A percentile compares a stretch with the other conserved stretches of the same genome.
phyloP scores from a whole-genome alignment of 2,113 vertebrate species.

The Urocolius indicus region DNA sequence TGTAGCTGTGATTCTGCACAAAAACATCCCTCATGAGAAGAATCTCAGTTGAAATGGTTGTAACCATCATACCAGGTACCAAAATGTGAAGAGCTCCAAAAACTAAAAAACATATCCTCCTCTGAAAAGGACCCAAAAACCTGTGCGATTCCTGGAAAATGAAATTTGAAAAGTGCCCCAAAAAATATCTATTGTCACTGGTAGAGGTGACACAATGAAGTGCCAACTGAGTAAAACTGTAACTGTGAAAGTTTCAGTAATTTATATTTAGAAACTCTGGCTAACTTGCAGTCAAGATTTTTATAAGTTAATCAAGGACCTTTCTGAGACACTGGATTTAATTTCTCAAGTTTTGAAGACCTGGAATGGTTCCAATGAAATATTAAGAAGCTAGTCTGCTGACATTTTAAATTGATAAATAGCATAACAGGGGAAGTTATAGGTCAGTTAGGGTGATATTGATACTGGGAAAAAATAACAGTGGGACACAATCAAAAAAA shows the following conservation, averaged over 20 bases:
- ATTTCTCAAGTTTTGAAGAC: slow-evolving; percentile 6
- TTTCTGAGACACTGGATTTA: neutral
- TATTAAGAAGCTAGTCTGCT: neutral
- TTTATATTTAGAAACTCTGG: neutral
- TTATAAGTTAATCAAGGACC: neutral
- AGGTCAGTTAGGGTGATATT: neutral
- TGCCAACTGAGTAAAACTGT: neutral
- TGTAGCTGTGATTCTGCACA: neutral
- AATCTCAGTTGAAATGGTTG: neutral
- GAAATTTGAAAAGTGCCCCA: neutral
- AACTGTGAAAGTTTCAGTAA: neutral
- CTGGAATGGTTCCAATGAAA: slow-evolving; percentile 18
- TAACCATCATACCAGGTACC: neutral
- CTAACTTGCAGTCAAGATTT: neutral
- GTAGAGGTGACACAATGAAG: neutral
- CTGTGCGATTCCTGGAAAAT: neutral
- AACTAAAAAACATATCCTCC: neutral
- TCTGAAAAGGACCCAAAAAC: neutral
- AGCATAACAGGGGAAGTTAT: neutral
- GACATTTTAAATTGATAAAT: slow-evolving; percentile 41
- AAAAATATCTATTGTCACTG: neutral
- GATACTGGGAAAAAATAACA: slow-evolving; percentile 25
- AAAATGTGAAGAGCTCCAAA: neutral
- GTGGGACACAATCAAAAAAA: neutral
- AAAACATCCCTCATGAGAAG: neutral